Percentiles rank a stretch among this genome's conserved stretches.
Conservation (phyloP, 1,140 invertebrate species). For the Drosophila pachea region DNA sequence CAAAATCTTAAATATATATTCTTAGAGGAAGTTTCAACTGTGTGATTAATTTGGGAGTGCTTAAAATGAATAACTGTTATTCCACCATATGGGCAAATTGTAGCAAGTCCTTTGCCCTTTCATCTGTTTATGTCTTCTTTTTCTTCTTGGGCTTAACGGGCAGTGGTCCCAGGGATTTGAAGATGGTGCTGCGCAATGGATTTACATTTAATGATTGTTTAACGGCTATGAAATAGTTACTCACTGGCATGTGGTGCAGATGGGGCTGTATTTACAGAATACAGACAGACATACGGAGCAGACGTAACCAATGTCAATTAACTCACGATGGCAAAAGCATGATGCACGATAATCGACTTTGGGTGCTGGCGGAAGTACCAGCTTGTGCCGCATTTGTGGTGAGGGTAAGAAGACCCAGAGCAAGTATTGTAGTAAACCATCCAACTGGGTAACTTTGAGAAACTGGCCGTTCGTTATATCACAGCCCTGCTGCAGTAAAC, state of each 20-base stretch:
- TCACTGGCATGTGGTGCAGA: conserved; percentile 98
- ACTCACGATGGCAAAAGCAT: conserved; percentile 98
- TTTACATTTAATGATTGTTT: conserved; percentile 19
- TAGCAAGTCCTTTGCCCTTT: conserved; percentile 4
- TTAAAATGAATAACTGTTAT: too few species aligned
- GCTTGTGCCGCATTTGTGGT: conserved; percentile 86
- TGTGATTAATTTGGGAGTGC: too few species aligned
- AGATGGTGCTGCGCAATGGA: conserved; percentile 83
- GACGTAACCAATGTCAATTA: conserved; percentile 97
- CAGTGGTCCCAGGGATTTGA: conserved; percentile 83
- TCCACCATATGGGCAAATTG: too few species aligned
- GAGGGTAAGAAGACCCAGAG: conserved; percentile 97
- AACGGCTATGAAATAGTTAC: conserved; percentile 67
- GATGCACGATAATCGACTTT: conserved; percentile 97
- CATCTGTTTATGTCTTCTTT: conserved; percentile 79
- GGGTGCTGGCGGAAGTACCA: conserved; percentile 92
- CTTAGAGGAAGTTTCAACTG: not conserved
- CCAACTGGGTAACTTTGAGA: conserved; percentile 87
- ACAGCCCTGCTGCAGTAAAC: conserved; percentile 95
- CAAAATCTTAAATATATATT: not conserved
- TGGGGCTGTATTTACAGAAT: conserved; percentile 98
- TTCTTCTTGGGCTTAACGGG: conserved; percentile 83
- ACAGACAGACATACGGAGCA: conserved; percentile 99
- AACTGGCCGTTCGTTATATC: conserved; percentile 97
- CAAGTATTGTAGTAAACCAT: conserved; percentile 95